Conservation (phyloP, 2,888 invertebrate species). For the Schizotus pectinicornis region DNA sequence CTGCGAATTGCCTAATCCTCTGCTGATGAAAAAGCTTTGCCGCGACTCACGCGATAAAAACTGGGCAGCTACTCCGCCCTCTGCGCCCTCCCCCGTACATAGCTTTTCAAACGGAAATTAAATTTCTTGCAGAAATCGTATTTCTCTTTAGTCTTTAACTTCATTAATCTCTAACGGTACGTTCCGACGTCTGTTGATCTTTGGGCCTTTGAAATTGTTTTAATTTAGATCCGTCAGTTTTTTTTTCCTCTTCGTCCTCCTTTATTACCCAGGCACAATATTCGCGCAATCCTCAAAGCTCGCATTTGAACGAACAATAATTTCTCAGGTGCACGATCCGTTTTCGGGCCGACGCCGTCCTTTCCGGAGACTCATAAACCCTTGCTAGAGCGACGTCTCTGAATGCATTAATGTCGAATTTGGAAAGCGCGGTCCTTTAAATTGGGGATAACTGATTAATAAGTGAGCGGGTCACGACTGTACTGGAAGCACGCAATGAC, state of each 20-base stretch:
- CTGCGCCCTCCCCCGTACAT: slow-evolving; percentile 1
- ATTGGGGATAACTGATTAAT: slow-evolving; percentile 23
- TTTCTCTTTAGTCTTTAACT: slow-evolving; percentile 30
- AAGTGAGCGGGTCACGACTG: slow-evolving; percentile 16
- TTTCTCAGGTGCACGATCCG: slow-evolving; percentile 1
- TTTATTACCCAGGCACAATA: neutral
- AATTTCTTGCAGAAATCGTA: slow-evolving; percentile 31
- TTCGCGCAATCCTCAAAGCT: neutral
- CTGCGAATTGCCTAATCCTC: too few species aligned
- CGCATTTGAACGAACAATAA: slow-evolving; percentile 11
- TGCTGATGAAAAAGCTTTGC: too few species aligned
- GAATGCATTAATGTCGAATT: slow-evolving; percentile 20
- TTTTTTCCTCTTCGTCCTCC: neutral
- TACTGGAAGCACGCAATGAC: slow-evolving; percentile 8
- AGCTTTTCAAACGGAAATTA: slow-evolving; percentile 33
- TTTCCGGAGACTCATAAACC: neutral
- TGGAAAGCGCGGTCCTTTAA: slow-evolving; percentile 14
- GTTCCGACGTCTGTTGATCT: slow-evolving; percentile 3
- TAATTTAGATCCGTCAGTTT: neutral
- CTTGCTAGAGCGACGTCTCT: neutral
- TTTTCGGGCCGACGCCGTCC: neutral
- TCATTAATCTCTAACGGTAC: slow-evolving; percentile 29
- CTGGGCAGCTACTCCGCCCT: neutral
- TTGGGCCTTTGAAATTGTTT: slow-evolving; percentile 4
- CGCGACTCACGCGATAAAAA: too few species aligned